Conservation (phyloP, 2,888 invertebrate genomes). For the Hypomecis atomaria region DNA sequence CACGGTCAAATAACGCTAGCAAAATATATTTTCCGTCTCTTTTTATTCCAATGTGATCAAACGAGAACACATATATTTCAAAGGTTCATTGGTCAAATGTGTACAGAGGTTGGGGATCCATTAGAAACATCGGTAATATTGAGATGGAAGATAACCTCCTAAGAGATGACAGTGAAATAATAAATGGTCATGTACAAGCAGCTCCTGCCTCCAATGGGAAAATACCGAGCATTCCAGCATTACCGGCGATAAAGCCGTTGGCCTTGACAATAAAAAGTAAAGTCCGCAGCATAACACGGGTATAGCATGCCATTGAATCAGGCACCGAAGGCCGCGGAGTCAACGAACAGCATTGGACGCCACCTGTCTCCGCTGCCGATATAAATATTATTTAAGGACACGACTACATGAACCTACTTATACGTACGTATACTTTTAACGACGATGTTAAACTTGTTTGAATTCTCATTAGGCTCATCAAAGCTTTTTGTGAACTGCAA, state of each 20-base stretch:
- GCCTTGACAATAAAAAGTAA: conserved; percentile 71
- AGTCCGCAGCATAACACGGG: conserved; percentile 63
- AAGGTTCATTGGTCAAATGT: no score
- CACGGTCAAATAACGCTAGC: no score
- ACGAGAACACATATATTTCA: no score
- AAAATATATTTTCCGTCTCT: no score
- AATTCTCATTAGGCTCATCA: conserved; percentile 1
- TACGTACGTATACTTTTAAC: conserved; percentile 41
- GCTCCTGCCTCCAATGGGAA: conserved; percentile 31
- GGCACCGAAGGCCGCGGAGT: conserved; percentile 75
- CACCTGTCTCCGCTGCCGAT: conserved; percentile 73
- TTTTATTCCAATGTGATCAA: no score
- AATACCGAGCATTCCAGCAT: conserved; percentile 49
- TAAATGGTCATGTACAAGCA: conserved; percentile 10
- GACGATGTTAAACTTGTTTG: conserved; percentile 24
- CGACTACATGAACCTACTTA: conserved; percentile 16
- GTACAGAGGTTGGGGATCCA: no score
- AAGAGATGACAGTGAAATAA: not conserved
- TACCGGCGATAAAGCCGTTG: conserved; percentile 58
- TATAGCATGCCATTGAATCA: conserved; percentile 72
- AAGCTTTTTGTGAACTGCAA: not conserved
- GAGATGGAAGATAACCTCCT: not conserved
- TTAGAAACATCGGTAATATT: no score
- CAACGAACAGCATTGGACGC: conserved; percentile 76
- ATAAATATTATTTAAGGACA: conserved; percentile 60